Conservation (phyloP, 2,113 vertebrate species). For the Tenebrosternarchus preto region DNA sequence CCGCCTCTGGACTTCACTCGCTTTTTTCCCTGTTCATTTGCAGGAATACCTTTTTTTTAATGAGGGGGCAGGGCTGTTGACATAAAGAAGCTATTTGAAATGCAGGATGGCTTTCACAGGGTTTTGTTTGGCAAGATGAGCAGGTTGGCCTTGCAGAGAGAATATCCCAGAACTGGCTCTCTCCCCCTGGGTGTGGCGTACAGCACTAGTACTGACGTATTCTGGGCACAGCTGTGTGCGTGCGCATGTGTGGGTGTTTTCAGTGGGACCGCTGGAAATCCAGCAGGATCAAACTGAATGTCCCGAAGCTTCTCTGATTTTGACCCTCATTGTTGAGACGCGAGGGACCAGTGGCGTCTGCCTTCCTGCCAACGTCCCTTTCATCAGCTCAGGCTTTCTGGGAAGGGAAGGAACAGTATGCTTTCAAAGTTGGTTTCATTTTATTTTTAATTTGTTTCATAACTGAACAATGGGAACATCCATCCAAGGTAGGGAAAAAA, state of each 20-base stretch:
- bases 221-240: slow-evolving; percentile 28
- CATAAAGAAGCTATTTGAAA: background rate
- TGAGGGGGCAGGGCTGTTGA: background rate
- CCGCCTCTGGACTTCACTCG: slow-evolving; percentile 8
- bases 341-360: slow-evolving; percentile 35
- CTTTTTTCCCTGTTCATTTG: background rate
- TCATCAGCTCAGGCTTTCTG: slow-evolving; percentile 20
- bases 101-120: background rate
- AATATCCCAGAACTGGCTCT: background rate
- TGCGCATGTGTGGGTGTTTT: slow-evolving; percentile 17
- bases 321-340: slow-evolving; percentile 53
- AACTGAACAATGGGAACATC: background rate
- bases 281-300: slow-evolving; percentile 45
- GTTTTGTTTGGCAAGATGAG: background rate
- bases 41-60: background rate
- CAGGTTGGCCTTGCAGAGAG: background rate
- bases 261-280: slow-evolving; percentile 51
- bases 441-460: background rate
- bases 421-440: slow-evolving; percentile 15
- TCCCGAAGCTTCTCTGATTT: slow-evolving; percentile 41
- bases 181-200: background rate
- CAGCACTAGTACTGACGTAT: slow-evolving; percentile 1
- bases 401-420: slow-evolving; percentile 20
- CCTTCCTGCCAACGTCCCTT: slow-evolving; percentile 34
- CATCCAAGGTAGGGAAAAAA: background rate